Percentiles rank a stretch among this genome's conserved stretches.
These are phyloP conservation scores for Orestias chungarensis DNA, from an alignment of 2,797 vertebrate species.

Conservation along the genomic window DNA sequence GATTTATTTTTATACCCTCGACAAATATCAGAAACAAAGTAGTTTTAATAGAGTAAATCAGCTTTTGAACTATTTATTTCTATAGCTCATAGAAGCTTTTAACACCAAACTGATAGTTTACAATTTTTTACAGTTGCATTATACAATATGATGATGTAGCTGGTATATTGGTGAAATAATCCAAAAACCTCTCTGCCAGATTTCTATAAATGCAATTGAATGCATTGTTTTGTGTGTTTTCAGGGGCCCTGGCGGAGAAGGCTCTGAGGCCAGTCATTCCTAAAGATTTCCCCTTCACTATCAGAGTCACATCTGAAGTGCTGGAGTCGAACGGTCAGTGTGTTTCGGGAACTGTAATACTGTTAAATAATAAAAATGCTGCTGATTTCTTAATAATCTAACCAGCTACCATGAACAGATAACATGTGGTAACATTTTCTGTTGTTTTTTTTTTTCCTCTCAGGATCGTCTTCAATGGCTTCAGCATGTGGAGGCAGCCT, in stretches of 20 bases:
- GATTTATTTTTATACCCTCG: too few relatives aligned
- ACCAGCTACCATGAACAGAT: not conserved
- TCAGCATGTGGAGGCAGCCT: constrained; percentile 94
- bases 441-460: constrained; percentile 21
- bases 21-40: not conserved
- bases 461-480: constrained; percentile 98
- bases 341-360: not conserved
- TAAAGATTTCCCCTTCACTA: constrained; percentile 95
- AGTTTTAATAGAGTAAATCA: not conserved
- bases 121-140: too few relatives aligned
- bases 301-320: constrained; percentile 96
- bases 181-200: not conserved
- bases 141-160: too few relatives aligned
- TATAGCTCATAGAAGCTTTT: not conserved
- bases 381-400: not conserved
- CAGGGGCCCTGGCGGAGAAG: constrained; percentile 95
- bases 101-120: not conserved
- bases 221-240: constrained; percentile 25
- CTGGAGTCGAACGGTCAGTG: constrained; percentile 93
- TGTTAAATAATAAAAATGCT: not conserved
- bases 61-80: too few relatives aligned
- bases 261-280: constrained; percentile 91
- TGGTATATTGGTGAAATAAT: not conserved
- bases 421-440: not conserved
- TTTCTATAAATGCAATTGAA: not conserved